phyloP scores from a whole-genome alignment of 2,113 vertebrate genomes.

The Mugil cephalus region DNA sequence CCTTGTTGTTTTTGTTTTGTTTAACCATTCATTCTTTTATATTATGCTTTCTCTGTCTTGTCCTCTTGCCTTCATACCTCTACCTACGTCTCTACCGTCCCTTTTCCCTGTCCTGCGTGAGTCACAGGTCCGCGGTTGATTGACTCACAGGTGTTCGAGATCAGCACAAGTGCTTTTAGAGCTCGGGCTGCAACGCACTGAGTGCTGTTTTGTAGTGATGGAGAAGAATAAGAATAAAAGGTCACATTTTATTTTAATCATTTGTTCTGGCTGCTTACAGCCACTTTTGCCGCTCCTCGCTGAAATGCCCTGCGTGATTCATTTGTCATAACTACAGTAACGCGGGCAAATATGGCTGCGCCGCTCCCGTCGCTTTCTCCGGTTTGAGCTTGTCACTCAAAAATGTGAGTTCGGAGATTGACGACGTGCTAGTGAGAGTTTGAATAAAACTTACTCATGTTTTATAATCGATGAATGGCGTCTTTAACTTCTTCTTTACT shows the following conservation, averaged over 20 bases:
- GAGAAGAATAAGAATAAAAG: constrained; percentile 62
- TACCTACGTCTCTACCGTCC: constrained; percentile 18
- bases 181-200: constrained; percentile 45
- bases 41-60: constrained; percentile 1
- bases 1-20: background rate
- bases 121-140: constrained; percentile 62
- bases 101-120: constrained; percentile 46
- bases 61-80: constrained; percentile 4
- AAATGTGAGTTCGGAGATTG: background rate
- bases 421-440: background rate
- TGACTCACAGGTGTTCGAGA: constrained; percentile 72
- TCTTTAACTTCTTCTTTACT: no score
- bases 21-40: constrained; percentile 23
- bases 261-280: constrained; percentile 47
- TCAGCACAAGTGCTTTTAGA: constrained; percentile 68
- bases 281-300: constrained; percentile 38
- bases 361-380: background rate
- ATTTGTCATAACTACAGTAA: constrained; percentile 44
- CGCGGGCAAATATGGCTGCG: background rate
- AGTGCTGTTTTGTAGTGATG: constrained; percentile 53
- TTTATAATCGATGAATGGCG: no score
- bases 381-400: background rate
- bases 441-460: background rate
- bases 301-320: constrained; percentile 37
- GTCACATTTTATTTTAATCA: constrained; percentile 55